Evolutionary conservation across 2,113 vertebrate genomes (phyloP).

Genomic region (Melanocharis versteri): DNA sequence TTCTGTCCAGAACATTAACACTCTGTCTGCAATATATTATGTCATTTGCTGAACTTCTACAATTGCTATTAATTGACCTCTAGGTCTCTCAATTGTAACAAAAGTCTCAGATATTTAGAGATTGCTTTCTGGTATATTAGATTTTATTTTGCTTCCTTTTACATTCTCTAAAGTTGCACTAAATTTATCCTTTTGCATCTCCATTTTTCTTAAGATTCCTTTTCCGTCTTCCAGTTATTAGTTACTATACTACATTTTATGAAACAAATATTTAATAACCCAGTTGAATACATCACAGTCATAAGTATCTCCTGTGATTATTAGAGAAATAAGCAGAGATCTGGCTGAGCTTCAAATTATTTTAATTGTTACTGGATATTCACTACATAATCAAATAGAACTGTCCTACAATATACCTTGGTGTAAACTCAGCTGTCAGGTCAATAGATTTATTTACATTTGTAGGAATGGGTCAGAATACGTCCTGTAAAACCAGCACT

Average conservation of each 20-base stretch:
- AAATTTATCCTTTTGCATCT: background rate
- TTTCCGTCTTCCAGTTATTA: background rate
- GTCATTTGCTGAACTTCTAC: background rate
- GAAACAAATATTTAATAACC: background rate
- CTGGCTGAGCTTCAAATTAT: background rate
- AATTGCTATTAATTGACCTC: constrained; percentile 12
- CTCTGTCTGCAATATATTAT: background rate
- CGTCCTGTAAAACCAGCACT: background rate
- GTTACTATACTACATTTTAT: background rate
- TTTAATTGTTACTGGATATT: background rate
- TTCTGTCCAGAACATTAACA: background rate
- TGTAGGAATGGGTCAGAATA: background rate
- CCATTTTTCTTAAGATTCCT: background rate
- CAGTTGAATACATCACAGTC: background rate
- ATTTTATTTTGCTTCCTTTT: background rate
- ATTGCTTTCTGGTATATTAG: background rate
- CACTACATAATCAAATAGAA: background rate
- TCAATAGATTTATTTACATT: background rate
- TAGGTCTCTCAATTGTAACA: background rate
- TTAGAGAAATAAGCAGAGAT: background rate
- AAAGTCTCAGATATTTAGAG: background rate
- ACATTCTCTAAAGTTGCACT: background rate
- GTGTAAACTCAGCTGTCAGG: background rate
- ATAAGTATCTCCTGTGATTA: background rate
- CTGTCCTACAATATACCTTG: background rate